Evolutionary conservation across 2,888 invertebrate genomes (phyloP), one percentile per base, ranked within the genome.

Genomic region (Ophioninae sp.): DNA sequence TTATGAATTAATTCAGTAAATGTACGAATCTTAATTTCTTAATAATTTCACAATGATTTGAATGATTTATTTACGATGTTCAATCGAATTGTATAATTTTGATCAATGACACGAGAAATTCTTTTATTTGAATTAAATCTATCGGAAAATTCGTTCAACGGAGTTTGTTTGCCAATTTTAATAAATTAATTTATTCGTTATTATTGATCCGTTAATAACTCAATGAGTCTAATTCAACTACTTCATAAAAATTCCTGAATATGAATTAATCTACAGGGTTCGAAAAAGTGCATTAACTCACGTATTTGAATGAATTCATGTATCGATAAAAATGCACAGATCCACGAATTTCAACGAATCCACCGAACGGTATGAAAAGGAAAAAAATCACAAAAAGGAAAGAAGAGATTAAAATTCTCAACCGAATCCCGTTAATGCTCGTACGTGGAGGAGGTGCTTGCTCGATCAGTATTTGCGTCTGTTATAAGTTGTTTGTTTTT

Each of bases 381-480:
- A 7, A 10, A 61, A 21, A 17, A 59, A 13, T 39, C 20, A 20
- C 39, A 37, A 62, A 17, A 67, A 0, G 13, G 50, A 57, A 21
- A 44, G n/a, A 2, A 30, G 23, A 57, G 62, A 44, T 20, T 10
- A 56, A 62, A 65, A 17, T 77, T 72, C 62, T 68, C 67, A 73
- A 30, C 59, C 73, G 59, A 74, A 44, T 70, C 57, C 64, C 57
- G 37, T 30, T 72, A 72, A 23, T 67, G 75, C 72, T 75, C 61
- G 64, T 30, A 57, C 68, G 62, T 41, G 76, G 59, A 78, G 70
- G 56, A 70, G 41, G 69, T 72, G 81, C 72, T 75, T 84, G 75
- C 70, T 68, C 79, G 79, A 81, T 84, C 81, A 78, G 81, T 84
- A 84, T 84, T 81, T 57, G 50, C 73, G 65, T 84, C 81, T 75